Evolutionary conservation across 2,888 invertebrate genomes (phyloP).

Genomic region (Apomyelois bistriatella): DNA sequence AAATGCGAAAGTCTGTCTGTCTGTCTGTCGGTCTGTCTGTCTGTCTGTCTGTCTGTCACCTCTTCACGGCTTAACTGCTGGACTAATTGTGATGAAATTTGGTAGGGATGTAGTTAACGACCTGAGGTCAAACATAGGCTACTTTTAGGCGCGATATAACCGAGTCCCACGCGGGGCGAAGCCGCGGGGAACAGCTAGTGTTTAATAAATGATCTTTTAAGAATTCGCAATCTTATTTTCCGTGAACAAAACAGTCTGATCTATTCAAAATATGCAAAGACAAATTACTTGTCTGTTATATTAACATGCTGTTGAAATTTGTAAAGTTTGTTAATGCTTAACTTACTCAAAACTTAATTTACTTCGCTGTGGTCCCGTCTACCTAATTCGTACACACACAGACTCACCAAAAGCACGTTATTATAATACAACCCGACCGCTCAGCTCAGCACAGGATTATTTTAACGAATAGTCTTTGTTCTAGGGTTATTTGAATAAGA

Average conservation of each 20-base stretch:
- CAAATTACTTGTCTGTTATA: neutral
- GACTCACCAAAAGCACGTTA: conserved; percentile 22
- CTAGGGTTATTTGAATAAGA: conserved; percentile 70
- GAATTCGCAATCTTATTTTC: neutral
- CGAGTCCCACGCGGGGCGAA: no score
- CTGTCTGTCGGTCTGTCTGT: no score
- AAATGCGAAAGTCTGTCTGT: no score
- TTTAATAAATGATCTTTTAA: no score
- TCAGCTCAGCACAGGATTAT: conserved; percentile 51
- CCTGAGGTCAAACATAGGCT: no score
- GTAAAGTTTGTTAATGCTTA: conserved; percentile 16
- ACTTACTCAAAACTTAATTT: conserved; percentile 19
- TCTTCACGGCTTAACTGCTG: no score
- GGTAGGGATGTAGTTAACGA: no score
- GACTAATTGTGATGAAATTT: no score
- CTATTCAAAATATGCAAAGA: neutral
- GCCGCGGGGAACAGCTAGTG: no score
- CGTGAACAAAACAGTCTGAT: neutral
- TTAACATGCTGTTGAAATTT: neutral
- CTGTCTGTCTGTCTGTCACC: no score
- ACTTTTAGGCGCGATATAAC: no score
- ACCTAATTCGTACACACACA: conserved; percentile 26
- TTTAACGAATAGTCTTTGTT: conserved; percentile 73
- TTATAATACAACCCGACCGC: conserved; percentile 35
- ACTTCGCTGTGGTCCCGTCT: conserved; percentile 20